phyloP scores from a whole-genome alignment of 1,140 invertebrate genomes.

The Frieseomelitta varia region DNA sequence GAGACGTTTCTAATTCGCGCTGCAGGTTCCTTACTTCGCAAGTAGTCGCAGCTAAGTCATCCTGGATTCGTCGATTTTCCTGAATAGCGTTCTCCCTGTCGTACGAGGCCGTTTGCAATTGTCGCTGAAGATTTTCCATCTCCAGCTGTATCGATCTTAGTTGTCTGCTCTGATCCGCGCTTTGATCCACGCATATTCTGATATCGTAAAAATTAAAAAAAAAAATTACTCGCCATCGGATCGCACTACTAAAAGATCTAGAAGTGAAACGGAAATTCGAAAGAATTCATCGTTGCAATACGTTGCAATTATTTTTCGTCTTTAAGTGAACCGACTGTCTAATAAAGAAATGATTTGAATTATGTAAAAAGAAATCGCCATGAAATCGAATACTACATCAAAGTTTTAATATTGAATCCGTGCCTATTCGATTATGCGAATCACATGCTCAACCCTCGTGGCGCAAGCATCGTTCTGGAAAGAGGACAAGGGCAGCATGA shows the following conservation, averaged over 20 bases:
- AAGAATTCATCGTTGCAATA: not conserved
- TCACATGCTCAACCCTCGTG: constrained; percentile 40
- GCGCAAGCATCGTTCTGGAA: constrained; percentile 50
- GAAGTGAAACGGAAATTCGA: not conserved
- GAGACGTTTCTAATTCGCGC: constrained; percentile 85
- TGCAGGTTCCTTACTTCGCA: constrained; percentile 81
- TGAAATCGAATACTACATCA: not conserved
- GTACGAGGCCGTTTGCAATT: constrained; percentile 81
- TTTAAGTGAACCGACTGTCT: too few species aligned
- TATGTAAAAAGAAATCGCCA: too few species aligned
- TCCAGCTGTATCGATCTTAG: constrained; percentile 82
- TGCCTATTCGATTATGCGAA: constrained; percentile 39
- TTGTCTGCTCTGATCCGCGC: constrained; percentile 74
- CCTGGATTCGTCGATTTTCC: constrained; percentile 86
- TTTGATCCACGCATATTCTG: constrained; percentile 75
- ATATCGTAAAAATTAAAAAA: not conserved
- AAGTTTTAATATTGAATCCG: constrained; percentile 31
- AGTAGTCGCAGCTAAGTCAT: constrained; percentile 83
- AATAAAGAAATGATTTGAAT: too few species aligned
- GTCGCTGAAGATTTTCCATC: constrained; percentile 82
- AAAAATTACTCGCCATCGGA: not conserved
- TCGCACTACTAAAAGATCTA: not conserved
- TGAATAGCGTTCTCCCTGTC: constrained; percentile 83
- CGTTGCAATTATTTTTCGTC: too few species aligned
- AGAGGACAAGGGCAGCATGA: constrained; percentile 61